phyloP scores from a whole-genome alignment of 2,888 invertebrate species.

The Eilema sororculum region DNA sequence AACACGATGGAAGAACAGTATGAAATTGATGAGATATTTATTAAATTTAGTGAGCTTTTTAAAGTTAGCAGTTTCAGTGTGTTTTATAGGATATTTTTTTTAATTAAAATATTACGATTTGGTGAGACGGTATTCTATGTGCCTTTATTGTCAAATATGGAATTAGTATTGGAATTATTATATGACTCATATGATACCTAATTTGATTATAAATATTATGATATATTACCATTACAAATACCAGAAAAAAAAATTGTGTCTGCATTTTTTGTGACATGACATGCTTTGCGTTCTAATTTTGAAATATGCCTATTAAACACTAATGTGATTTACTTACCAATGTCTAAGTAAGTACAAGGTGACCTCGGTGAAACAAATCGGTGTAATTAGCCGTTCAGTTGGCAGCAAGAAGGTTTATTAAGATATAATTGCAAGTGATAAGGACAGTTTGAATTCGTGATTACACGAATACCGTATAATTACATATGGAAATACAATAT shows the following conservation, averaged over 20 bases:
- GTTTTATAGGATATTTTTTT: too few species aligned
- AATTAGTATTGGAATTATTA: too few species aligned
- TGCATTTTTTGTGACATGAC: not conserved
- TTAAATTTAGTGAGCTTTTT: too few species aligned
- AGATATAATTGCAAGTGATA: conserved; percentile 34
- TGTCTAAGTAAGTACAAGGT: conserved; percentile 13
- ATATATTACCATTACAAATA: too few species aligned
- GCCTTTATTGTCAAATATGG: too few species aligned
- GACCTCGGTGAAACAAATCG: conserved; percentile 25
- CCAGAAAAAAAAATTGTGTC: too few species aligned
- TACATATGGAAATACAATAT: not conserved
- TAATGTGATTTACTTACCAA: not conserved
- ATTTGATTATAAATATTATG: too few species aligned
- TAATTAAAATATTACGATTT: too few species aligned
- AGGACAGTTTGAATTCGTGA: conserved; percentile 38
- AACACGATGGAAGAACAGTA: not conserved
- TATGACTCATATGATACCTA: too few species aligned
- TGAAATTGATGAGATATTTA: too few species aligned
- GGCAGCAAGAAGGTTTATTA: conserved; percentile 19
- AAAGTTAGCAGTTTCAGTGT: too few species aligned
- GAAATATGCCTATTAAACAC: not conserved
- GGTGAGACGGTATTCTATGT: too few species aligned
- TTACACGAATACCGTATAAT: conserved; percentile 30
- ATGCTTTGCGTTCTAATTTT: not conserved
- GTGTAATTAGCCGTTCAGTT: conserved; percentile 25